phyloP scores from a whole-genome alignment of 2,797 vertebrate species.

The Crax fasciolata region DNA sequence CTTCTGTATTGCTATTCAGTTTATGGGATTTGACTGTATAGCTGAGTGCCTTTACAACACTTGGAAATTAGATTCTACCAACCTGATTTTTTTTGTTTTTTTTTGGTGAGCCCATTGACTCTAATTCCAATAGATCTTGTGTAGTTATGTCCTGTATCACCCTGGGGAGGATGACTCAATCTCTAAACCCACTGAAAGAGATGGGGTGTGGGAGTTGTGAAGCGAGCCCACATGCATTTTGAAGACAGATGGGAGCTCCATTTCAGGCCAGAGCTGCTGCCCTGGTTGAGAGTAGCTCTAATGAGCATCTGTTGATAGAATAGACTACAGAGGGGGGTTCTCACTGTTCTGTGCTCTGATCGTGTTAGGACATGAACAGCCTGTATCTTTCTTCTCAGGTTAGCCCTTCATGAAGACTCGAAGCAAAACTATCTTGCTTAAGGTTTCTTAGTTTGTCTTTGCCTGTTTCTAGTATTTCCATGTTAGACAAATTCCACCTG shows the following conservation, averaged over 20 bases:
- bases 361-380: neutral
- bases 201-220: slow-evolving; percentile 59
- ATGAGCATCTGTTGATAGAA: slow-evolving; percentile 74
- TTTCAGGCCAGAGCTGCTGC: slow-evolving; percentile 32
- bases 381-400: no score
- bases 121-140: neutral
- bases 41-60: neutral
- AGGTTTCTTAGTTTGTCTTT: neutral
- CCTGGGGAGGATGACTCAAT: neutral
- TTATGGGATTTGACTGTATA: neutral
- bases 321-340: neutral
- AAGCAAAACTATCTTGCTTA: neutral
- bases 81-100: neutral
- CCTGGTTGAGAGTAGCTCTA: slow-evolving; percentile 37
- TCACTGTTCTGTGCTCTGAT: neutral
- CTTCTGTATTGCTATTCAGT: neutral
- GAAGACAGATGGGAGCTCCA: slow-evolving; percentile 58
- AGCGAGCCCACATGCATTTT: slow-evolving; percentile 3
- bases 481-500: accelerated
- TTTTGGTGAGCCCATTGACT: neutral
- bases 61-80: neutral
- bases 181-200: slow-evolving; percentile 11
- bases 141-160: neutral
- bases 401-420: neutral
- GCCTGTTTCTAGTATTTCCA: neutral